These are phyloP conservation scores for Setophaga petechia DNA, from an alignment of 2,113 vertebrate genomes.

Conservation along the genomic window DNA sequence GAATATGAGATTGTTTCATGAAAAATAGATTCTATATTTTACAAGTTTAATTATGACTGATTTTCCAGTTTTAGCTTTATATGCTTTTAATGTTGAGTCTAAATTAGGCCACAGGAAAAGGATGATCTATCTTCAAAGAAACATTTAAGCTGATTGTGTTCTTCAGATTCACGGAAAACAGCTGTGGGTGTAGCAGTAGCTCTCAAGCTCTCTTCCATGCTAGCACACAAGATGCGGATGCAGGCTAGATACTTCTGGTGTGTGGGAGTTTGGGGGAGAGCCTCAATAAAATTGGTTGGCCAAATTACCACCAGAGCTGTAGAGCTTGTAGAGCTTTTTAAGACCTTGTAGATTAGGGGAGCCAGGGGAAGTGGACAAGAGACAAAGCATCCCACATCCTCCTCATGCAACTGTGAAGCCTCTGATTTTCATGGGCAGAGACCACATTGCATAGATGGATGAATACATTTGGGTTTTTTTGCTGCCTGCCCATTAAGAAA, in stretches of 20 bases:
- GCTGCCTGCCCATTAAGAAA: background rate
- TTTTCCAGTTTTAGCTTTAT: slow-evolving; percentile 52
- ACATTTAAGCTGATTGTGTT: slow-evolving; percentile 29
- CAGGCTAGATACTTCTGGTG: background rate
- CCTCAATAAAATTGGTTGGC: background rate
- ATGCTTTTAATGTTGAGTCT: slow-evolving; percentile 53
- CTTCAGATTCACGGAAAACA: slow-evolving; percentile 69
- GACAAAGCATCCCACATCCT: background rate
- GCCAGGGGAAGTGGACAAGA: background rate
- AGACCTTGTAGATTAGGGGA: background rate
- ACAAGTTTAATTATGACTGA: slow-evolving; percentile 14
- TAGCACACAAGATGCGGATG: background rate
- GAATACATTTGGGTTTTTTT: background rate
- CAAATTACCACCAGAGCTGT: background rate
- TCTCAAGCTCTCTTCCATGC: slow-evolving; percentile 50
- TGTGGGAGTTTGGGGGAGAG: slow-evolving; percentile 31
- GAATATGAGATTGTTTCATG: background rate
- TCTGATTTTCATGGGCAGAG: background rate
- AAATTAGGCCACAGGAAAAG: slow-evolving; percentile 75
- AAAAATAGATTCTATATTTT: slow-evolving; percentile 14
- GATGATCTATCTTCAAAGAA: slow-evolving; percentile 69
- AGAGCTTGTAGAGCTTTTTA: background rate
- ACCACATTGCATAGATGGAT: background rate
- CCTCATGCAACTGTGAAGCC: background rate
- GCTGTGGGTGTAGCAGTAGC: slow-evolving; percentile 50